Evolutionary conservation across 2,888 invertebrate genomes (phyloP).

Genomic region (Tinea trinotella): DNA sequence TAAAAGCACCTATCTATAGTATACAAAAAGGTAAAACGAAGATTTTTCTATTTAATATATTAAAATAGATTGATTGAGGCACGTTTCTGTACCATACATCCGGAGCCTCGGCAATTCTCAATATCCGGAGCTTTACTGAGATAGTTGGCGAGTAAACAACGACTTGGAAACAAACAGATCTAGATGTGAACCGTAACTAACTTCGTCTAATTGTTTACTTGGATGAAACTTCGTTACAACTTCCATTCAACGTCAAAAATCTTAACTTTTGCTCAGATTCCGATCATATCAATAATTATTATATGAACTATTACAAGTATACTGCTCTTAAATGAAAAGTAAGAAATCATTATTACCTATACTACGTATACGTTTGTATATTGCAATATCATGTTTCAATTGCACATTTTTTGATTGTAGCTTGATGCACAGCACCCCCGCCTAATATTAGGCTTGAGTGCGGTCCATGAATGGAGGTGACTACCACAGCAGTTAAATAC

Average conservation of each 20-base stretch:
- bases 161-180: slow-evolving; percentile 48
- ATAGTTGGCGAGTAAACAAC: slow-evolving; percentile 47
- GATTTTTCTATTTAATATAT: slow-evolving; percentile 25
- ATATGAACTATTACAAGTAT: background rate
- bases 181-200: slow-evolving; percentile 37
- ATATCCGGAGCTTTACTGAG: slow-evolving; percentile 57
- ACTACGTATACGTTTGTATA: no score
- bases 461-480: no score
- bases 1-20: no score
- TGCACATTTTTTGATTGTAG: no score
- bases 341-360: no score
- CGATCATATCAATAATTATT: background rate
- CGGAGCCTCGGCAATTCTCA: slow-evolving; percentile 42
- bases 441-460: no score
- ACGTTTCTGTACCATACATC: slow-evolving; percentile 46
- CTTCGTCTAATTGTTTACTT: slow-evolving; percentile 47
- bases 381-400: no score
- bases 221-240: slow-evolving; percentile 19
- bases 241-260: slow-evolving; percentile 15
- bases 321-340: no score
- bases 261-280: background rate
- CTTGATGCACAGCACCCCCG: no score
- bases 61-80: slow-evolving; percentile 34
- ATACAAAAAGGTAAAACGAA: slow-evolving; percentile 20
- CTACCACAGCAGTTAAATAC: no score